Percentiles rank a stretch among this genome's conserved stretches.
Conservation (phyloP, 2,797 vertebrate genomes). For the Arctocebus calabarensis region DNA sequence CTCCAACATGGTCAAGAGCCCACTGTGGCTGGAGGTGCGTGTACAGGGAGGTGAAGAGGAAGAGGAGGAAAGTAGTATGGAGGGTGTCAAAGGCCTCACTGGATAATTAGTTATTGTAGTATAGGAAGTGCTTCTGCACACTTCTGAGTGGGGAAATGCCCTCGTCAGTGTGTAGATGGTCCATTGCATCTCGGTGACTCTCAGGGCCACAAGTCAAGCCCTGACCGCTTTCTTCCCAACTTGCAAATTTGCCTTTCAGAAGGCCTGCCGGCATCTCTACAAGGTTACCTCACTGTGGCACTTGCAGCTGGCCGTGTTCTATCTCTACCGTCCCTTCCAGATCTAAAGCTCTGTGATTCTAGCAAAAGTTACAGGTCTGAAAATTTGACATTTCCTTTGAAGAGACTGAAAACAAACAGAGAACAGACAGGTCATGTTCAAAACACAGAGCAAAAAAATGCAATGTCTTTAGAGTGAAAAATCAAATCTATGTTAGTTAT, state of each 20-base stretch:
- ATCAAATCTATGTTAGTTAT: not conserved
- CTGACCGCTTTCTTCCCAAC: not conserved
- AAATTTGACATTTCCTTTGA: slow-evolving; percentile 20
- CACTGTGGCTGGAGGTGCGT: not conserved
- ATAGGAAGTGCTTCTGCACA: not conserved
- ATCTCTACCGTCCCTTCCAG: not conserved
- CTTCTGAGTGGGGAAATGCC: not conserved
- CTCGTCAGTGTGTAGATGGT: not conserved
- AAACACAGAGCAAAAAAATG: slow-evolving; percentile 38
- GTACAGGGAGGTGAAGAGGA: not conserved
- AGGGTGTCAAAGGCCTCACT: not conserved
- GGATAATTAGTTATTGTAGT: not conserved
- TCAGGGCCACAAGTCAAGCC: not conserved
- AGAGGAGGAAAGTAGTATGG: not conserved
- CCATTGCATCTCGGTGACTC: not conserved
- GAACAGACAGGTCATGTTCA: not conserved
- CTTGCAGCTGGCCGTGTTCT: not conserved
- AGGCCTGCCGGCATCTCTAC: not conserved
- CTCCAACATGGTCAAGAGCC: not conserved
- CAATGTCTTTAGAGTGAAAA: not conserved
- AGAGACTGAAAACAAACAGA: slow-evolving; percentile 49
- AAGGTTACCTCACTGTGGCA: not conserved
- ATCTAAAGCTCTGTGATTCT: slow-evolving; percentile 4
- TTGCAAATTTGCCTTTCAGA: not conserved
- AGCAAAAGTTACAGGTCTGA: not conserved